phyloP scores from a whole-genome alignment of 2,888 invertebrate genomes.

The Clitarchus hookeri region DNA sequence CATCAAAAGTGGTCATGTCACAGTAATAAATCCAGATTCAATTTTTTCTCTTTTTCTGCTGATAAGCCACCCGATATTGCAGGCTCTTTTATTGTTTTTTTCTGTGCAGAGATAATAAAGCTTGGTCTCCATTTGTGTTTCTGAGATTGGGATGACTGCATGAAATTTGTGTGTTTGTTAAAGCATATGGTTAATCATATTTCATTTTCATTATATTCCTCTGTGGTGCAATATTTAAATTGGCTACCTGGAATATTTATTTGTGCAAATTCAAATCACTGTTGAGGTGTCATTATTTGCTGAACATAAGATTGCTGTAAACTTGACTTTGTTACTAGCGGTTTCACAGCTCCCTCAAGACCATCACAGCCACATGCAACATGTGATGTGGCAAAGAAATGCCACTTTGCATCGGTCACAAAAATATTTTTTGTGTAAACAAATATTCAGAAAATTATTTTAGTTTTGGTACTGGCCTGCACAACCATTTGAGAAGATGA shows the following conservation, averaged over 20 bases:
- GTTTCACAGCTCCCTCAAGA: background rate
- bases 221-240: too few relatives aligned
- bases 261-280: too few relatives aligned
- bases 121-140: background rate
- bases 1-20: background rate
- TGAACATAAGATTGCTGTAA: constrained; percentile 12
- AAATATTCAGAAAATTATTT: constrained; percentile 6
- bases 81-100: background rate
- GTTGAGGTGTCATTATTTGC: too few relatives aligned
- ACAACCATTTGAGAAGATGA: background rate
- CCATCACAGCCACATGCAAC: background rate
- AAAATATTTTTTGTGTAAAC: background rate
- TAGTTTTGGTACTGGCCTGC: background rate
- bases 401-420: background rate
- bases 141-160: constrained; percentile 20
- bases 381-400: constrained; percentile 15
- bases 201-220: constrained; percentile 22
- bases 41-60: background rate
- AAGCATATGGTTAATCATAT: background rate
- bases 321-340: background rate
- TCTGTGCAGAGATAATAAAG: background rate
- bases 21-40: background rate
- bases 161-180: background rate
- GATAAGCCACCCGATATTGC: too few relatives aligned
- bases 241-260: too few relatives aligned